Evolutionary conservation across 2,888 invertebrate genomes (phyloP), one percentile per base, ranked within the genome.

Genomic region (Villa cingulata): DNA sequence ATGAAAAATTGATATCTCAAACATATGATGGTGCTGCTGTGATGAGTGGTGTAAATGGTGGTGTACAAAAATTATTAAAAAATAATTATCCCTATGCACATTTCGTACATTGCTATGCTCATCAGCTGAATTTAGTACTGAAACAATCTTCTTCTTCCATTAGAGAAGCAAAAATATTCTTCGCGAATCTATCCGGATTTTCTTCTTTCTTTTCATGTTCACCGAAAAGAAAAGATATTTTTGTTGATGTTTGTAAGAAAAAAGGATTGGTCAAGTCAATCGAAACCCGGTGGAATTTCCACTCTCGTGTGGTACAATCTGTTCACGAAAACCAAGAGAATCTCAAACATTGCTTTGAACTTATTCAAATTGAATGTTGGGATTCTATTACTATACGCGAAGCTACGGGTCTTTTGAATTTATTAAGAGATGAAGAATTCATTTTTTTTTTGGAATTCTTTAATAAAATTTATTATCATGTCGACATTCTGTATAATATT

Each of bases 51-150:
- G 18, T 17, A 32, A 29, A 39, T 39, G 32, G 23, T 17, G 38
- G 45, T 34, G 45, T 45, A 15, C 39, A 45, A 29, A 32, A 38
- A 34, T 17, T 39, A 38, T 9, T 45, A 27, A 45, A 45, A 45
- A 23, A 20, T 15, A 17, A 12, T 18, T 45, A 38, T 39, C 45
- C 45, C n/a, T 34, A 23, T 45, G 38, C 45, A 17, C 32, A 38
- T 12, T 29, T 45, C 19, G 39, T 38, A 39, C 45, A 45, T 19
- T 45, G 45, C 36, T 45, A 45, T 36, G 18, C 45, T 32, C 39
- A 45, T 32, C 45, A 45, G 29, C 27, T 45, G 16, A 45, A 45
- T 45, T 39, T 38, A 45, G 36, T 39, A 23, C 17, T 45, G 15
- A 45, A 39, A 14, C 29, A 45, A 38, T 15, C 34, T 36, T 43